Evolutionary conservation across 2,888 invertebrate species (phyloP).

Genomic region (Auanema sp.): DNA sequence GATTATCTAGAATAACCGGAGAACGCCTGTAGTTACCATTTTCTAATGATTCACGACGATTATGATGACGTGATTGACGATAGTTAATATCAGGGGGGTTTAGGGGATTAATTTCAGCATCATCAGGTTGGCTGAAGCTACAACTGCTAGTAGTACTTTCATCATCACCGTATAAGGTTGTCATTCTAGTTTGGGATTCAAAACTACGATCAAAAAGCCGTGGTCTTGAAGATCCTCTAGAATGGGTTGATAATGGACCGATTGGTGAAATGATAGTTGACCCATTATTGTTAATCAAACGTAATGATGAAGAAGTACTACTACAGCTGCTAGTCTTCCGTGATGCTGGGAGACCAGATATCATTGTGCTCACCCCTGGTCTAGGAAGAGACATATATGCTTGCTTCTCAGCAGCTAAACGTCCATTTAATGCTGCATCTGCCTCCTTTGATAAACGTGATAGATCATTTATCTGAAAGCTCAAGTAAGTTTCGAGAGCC

Average conservation of each 20-base stretch:
- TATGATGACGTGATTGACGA: slow-evolving; percentile 6
- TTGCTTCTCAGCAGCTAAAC: slow-evolving; percentile 72
- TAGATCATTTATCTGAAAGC: slow-evolving; percentile 68
- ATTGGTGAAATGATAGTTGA: slow-evolving; percentile 13
- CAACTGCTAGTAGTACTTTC: neutral
- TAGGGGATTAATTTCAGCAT: neutral
- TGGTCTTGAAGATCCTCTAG: neutral
- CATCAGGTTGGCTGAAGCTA: neutral
- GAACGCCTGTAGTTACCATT: slow-evolving; percentile 5
- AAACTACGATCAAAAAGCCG: slow-evolving; percentile 19
- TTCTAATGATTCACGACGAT: slow-evolving; percentile 21
- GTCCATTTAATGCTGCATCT: slow-evolving; percentile 61
- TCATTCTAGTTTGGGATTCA: slow-evolving; percentile 21
- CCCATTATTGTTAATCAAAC: slow-evolving; percentile 17
- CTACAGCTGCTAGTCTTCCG: neutral
- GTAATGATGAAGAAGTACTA: slow-evolving; percentile 20
- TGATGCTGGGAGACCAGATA: neutral
- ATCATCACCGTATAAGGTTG: slow-evolving; percentile 12
- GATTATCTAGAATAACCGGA: no score
- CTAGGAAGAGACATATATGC: slow-evolving; percentile 90
- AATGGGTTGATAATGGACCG: slow-evolving; percentile 1
- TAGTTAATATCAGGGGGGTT: no score
- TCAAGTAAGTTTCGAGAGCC: neutral
- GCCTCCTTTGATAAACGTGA: slow-evolving; percentile 70
- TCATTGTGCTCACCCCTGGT: slow-evolving; percentile 77